Evolutionary conservation across 2,888 invertebrate species (phyloP).

Genomic region (Argyresthia albistria): DNA sequence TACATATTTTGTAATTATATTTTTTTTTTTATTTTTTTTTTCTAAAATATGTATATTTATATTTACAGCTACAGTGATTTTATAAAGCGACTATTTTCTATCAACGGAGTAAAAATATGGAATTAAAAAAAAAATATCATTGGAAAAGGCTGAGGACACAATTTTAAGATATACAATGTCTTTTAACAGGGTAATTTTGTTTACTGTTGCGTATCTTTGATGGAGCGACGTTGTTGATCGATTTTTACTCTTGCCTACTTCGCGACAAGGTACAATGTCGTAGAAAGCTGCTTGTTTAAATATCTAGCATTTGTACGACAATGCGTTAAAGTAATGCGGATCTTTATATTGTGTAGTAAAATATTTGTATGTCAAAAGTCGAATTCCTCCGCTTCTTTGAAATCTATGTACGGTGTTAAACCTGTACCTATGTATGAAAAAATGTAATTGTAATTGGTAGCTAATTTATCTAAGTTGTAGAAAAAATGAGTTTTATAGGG

Average conservation of each 20-base stretch:
- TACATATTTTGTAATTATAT: background rate
- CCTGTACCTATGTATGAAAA: too few relatives aligned
- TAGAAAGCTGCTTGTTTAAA: slow-evolving; percentile 17
- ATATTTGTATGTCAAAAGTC: too few relatives aligned
- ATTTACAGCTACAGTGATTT: background rate
- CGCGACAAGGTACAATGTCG: slow-evolving; percentile 27
- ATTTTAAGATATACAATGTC: slow-evolving; percentile 70
- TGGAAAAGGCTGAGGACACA: slow-evolving; percentile 68
- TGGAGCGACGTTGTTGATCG: slow-evolving; percentile 46
- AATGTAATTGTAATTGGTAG: background rate
- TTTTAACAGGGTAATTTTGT: slow-evolving; percentile 68
- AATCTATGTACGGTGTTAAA: too few relatives aligned
- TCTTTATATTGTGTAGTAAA: too few relatives aligned
- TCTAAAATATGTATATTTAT: background rate
- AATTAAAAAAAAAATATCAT: slow-evolving; percentile 54
- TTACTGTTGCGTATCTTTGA: slow-evolving; percentile 62
- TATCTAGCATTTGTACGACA: slow-evolving; percentile 2
- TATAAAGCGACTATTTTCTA: slow-evolving; percentile 24
- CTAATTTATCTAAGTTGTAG: background rate
- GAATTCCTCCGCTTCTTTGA: too few relatives aligned
- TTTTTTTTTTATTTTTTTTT: background rate
- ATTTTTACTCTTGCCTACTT: slow-evolving; percentile 46
- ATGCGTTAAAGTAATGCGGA: background rate
- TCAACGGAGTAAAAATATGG: slow-evolving; percentile 31
- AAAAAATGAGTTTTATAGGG: slow-evolving; percentile 30